These are phyloP conservation scores for Lissocephala sabroskyi DNA, from an alignment of 2,888 invertebrate species.

Conservation along the genomic window DNA sequence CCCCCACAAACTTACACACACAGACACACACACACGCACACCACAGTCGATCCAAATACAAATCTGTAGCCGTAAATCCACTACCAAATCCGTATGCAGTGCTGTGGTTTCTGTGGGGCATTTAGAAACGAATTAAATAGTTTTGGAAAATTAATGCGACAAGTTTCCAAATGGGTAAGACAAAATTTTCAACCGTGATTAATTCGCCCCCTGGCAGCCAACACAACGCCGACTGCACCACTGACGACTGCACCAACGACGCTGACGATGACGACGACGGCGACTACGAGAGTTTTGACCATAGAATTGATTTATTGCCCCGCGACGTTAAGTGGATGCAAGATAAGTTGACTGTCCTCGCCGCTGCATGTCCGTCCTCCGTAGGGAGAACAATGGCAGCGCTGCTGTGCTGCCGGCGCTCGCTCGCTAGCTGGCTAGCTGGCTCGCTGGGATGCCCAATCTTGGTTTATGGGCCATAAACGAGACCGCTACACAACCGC, in stretches of 20 bases:
- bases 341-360: conserved; percentile 66
- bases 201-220: conserved; percentile 63
- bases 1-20: conserved; percentile 55
- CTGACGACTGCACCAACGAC: too few species aligned
- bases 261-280: too few species aligned
- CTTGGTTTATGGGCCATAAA: conserved; percentile 57
- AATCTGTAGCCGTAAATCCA: too few species aligned
- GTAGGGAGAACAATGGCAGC: conserved; percentile 17
- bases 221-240: too few species aligned
- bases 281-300: conserved; percentile 41
- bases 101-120: too few species aligned
- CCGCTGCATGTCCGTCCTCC: conserved; percentile 52
- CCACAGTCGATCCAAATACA: neutral
- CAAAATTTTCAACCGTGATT: conserved; percentile 62
- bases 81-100: too few species aligned
- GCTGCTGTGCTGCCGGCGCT: neutral
- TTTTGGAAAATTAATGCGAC: conserved; percentile 57
- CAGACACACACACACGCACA: conserved; percentile 16
- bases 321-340: conserved; percentile 67
- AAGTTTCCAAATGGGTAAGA: conserved; percentile 60
- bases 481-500: conserved; percentile 48
- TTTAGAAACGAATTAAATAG: conserved; percentile 32
- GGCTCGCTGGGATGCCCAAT: conserved; percentile 2
- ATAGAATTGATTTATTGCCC: conserved; percentile 67
- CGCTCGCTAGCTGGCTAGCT: neutral